Percentiles rank a stretch among this genome's conserved stretches.
These are phyloP conservation scores for Conger conger DNA, from an alignment of 2,113 vertebrate species.

Conservation along the genomic window DNA sequence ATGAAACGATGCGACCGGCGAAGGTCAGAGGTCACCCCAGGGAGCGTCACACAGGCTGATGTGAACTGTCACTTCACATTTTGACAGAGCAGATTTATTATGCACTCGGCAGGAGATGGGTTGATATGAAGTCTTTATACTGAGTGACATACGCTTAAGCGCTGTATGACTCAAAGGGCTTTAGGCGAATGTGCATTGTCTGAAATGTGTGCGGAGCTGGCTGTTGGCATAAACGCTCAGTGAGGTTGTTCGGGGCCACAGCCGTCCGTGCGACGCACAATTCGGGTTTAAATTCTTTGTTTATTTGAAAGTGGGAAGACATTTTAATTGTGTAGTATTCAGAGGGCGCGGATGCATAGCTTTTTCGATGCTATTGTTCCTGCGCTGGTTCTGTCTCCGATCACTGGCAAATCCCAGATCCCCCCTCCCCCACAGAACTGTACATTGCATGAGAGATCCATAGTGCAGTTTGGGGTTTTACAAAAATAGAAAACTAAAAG, in stretches of 20 bases:
- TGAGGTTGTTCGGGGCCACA: no score
- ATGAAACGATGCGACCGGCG: constrained; percentile 37
- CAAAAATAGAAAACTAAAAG: background rate
- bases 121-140: constrained; percentile 58
- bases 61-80: constrained; percentile 55
- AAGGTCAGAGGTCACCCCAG: constrained; percentile 50
- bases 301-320: no score
- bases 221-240: no score
- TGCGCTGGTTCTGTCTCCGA: no score
- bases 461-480: background rate
- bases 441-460: background rate
- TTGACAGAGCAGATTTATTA: constrained; percentile 56
- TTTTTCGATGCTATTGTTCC: no score
- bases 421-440: no score
- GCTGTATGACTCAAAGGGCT: constrained; percentile 47
- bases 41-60: constrained; percentile 42
- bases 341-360: no score
- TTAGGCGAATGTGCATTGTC: constrained; percentile 47
- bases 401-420: no score
- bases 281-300: no score
- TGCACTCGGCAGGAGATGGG: constrained; percentile 62
- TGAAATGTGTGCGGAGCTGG: no score
- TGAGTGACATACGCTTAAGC: constrained; percentile 60
- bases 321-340: no score
- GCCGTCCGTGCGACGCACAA: no score